A percentile compares a stretch with the other conserved stretches of the same genome.
Evolutionary conservation across 2,113 vertebrate genomes (phyloP).

Genomic region (Thamnophis sirtalis): DNA sequence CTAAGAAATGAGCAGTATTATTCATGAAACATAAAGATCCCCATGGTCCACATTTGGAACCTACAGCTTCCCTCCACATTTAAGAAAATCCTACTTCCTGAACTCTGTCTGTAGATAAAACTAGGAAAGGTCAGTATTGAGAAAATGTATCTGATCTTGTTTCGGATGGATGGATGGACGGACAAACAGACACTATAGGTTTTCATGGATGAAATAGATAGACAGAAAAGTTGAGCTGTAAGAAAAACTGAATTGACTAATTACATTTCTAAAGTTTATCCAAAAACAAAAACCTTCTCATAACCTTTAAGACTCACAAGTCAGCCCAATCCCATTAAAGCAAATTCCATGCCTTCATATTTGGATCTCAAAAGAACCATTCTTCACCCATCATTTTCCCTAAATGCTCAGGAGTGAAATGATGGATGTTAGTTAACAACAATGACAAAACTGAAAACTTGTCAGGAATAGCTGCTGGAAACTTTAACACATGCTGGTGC

Average conservation of each 20-base stretch:
- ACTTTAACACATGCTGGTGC: background rate
- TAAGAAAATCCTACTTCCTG: background rate
- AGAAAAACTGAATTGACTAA: background rate
- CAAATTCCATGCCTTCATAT: background rate
- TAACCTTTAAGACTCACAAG: background rate
- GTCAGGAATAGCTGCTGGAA: background rate
- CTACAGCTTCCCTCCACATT: background rate
- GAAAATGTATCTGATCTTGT: background rate
- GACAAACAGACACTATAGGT: too few relatives aligned
- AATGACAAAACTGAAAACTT: background rate
- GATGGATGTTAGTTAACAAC: background rate
- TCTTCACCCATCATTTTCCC: background rate
- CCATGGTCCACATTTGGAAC: background rate
- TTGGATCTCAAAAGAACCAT: background rate
- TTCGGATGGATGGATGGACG: background rate
- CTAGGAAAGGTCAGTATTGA: background rate
- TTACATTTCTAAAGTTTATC: background rate
- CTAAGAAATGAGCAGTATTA: background rate
- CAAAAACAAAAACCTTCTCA: background rate
- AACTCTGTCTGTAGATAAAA: background rate
- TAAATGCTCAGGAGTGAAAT: background rate
- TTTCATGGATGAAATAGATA: background rate
- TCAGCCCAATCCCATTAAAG: background rate
- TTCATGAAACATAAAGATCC: background rate
- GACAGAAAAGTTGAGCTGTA: background rate